Percentiles rank a stretch among this genome's conserved stretches.
Conservation (phyloP, 2,113 vertebrate species). For the Benitochromis conjunctus region DNA sequence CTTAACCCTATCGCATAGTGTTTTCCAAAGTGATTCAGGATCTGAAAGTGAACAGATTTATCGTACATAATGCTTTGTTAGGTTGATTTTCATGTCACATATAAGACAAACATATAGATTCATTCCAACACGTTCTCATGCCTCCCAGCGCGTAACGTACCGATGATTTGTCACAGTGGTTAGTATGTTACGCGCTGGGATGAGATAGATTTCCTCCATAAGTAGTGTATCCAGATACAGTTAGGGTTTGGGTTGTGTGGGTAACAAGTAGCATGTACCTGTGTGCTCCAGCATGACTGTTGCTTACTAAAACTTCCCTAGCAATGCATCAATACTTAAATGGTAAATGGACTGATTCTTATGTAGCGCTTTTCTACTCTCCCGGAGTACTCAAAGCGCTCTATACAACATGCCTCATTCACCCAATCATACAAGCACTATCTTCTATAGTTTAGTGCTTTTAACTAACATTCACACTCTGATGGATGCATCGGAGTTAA, state of each 20-base stretch:
- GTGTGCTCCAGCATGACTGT: background rate
- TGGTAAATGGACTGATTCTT: too few species aligned
- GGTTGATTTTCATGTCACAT: background rate
- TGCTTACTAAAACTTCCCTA: background rate
- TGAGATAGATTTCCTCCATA: background rate
- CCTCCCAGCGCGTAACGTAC: background rate
- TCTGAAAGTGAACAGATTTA: background rate
- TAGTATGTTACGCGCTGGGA: rapidly evolving
- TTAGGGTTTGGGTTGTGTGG: background rate
- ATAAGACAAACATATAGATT: background rate
- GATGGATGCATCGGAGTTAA: too few species aligned
- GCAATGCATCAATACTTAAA: background rate
- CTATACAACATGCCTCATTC: too few species aligned
- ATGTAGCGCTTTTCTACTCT: too few species aligned
- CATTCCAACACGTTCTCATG: rapidly evolving
- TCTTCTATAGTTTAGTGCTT: too few species aligned
- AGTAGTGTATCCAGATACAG: rapidly evolving
- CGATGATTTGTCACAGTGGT: background rate
- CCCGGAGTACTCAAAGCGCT: too few species aligned
- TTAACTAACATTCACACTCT: too few species aligned
- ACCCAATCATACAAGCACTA: too few species aligned
- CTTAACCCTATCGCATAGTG: background rate
- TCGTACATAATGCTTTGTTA: background rate
- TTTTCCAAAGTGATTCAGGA: background rate
- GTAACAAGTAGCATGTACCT: background rate